Conservation (phyloP, 1,140 invertebrate species). For the Solenopsis fugax region DNA sequence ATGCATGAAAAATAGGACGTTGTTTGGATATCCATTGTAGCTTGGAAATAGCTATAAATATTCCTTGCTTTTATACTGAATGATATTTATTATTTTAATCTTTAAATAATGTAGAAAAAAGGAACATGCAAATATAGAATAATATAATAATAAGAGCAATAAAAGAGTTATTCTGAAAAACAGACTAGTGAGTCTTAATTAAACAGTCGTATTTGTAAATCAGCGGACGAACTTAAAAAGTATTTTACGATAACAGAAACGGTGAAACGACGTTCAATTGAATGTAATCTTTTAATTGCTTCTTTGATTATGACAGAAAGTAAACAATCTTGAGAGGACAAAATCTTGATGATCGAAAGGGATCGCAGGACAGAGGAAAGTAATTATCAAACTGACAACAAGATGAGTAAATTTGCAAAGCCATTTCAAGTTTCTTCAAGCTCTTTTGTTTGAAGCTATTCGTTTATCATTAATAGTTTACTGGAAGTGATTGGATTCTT, state of each 20-base stretch:
- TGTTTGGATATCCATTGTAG: no score
- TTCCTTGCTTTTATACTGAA: not conserved
- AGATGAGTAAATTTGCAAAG: slow-evolving; percentile 84
- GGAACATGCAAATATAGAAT: not conserved
- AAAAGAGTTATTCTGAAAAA: not conserved
- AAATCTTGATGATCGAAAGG: slow-evolving; percentile 42
- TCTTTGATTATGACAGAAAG: slow-evolving; percentile 38
- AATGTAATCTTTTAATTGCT: slow-evolving; percentile 53
- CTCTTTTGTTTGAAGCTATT: slow-evolving; percentile 71
- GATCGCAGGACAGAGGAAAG: slow-evolving; percentile 50
- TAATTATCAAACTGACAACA: slow-evolving; percentile 82
- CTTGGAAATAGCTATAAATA: not conserved
- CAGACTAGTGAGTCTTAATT: slow-evolving; percentile 6
- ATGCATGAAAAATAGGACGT: no score
- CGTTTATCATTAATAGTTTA: slow-evolving; percentile 80
- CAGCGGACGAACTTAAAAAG: not conserved
- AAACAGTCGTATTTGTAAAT: slow-evolving; percentile 36
- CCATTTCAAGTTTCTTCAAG: slow-evolving; percentile 83
- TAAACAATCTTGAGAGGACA: slow-evolving; percentile 44
- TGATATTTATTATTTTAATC: not conserved
- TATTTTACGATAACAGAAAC: slow-evolving; percentile 1
- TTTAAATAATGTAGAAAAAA: not conserved
- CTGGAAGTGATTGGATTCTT: slow-evolving; percentile 81
- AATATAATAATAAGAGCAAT: not conserved
- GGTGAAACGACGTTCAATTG: slow-evolving; percentile 20